Evolutionary conservation across 2,888 invertebrate species (phyloP), one percentile per base, ranked within the genome.

Genomic region (Elysia crispata): DNA sequence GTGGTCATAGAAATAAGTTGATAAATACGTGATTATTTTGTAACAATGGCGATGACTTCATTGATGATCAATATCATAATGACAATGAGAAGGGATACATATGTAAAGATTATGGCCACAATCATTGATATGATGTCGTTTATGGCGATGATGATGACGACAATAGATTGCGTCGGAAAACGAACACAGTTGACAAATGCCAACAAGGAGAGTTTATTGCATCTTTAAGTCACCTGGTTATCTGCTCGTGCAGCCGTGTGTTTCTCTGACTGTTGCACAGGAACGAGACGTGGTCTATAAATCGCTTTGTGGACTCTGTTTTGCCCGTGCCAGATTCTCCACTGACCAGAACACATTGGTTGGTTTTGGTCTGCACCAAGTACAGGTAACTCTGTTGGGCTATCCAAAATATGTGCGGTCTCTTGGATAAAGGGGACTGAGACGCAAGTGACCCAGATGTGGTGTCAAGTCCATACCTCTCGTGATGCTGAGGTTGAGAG

Each of bases 301-400:
- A 84, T 18, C 85, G 82, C 78, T 89, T 89, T 23, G 87, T 86
- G 74, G 82, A 86, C 79, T 89, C 89, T 3, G 89, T 90, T 80
- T 90, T 89, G 1, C 89, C 90, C 1, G 88, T 83, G 6, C 90
- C 90, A 0, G 87, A 87, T 57, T 89, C 89, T 11, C 90, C 89
- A 50, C 86, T 86, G 57, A 90, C 87, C 25, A 89, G 85, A 25
- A 89, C 84, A 57, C 86, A 87, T 81, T 88, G 85, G 64, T 84
- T 79, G n/a, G 80, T 41, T 20, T 76, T 72, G 23, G 81, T 82
- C 11, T 80, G 69, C 18, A 73, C 57, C 72, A 89, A 70, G 49
- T 77, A 79, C 30, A 82, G 81, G 82, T 86, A 83, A 20, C 86
- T 86, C 23, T 85, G 83, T 49, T 87, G 86, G 0, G 89, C 88